Evolutionary conservation across 2,888 invertebrate species (phyloP).

Genomic region (Pseudococcus viburni): DNA sequence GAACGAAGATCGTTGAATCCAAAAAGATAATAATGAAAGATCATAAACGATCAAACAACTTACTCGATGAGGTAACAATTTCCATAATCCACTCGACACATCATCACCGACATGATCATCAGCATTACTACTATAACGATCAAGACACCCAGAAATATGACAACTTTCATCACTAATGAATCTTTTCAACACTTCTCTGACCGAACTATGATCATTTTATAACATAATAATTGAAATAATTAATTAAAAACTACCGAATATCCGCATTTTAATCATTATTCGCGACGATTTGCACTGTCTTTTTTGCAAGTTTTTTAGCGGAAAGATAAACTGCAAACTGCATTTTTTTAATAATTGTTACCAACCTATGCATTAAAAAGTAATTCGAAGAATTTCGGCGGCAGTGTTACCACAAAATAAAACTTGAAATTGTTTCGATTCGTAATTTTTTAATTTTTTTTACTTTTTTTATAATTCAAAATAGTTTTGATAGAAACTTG

Average conservation of each 20-base stretch:
- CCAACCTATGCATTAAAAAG: background rate
- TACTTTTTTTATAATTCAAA: no score
- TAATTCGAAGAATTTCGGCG: no score
- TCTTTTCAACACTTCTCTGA: no score
- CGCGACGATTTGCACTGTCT: background rate
- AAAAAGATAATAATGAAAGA: no score
- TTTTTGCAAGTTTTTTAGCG: background rate
- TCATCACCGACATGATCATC: conserved; percentile 4
- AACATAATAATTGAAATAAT: no score
- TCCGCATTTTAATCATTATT: background rate
- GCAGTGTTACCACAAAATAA: no score
- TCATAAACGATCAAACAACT: background rate
- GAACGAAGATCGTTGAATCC: no score
- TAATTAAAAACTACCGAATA: no score
- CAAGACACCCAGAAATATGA: background rate
- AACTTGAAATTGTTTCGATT: no score
- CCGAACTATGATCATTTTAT: no score
- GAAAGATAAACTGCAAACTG: background rate
- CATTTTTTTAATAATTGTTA: background rate
- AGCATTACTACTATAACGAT: background rate
- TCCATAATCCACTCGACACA: background rate
- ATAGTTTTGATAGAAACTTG: no score
- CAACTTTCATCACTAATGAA: background rate
- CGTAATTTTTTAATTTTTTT: no score
- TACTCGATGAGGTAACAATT: background rate